Evolutionary conservation across 2,888 invertebrate species (phyloP).

Genomic region (Synergus gifuensis): DNA sequence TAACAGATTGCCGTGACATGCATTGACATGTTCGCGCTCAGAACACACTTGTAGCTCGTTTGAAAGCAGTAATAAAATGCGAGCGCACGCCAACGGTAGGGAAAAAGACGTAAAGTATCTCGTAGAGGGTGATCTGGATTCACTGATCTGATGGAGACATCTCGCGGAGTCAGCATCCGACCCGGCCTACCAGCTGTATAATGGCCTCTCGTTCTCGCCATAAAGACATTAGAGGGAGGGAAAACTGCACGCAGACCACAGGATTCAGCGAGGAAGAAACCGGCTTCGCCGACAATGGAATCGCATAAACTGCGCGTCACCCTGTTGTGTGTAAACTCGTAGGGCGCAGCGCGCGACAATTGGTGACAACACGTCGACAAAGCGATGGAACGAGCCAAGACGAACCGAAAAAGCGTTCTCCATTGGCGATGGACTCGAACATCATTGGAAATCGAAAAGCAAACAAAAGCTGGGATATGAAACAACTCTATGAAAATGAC

Average conservation of each 20-base stretch:
- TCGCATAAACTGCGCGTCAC: constrained; percentile 72
- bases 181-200: constrained; percentile 48
- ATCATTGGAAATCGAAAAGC: constrained; percentile 15
- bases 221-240: constrained; percentile 46
- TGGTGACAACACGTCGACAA: constrained; percentile 73
- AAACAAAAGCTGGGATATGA: not conserved
- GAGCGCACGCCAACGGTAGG: constrained; percentile 36
- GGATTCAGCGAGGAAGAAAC: constrained; percentile 51
- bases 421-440: constrained; percentile 56
- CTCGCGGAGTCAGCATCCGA: constrained; percentile 51
- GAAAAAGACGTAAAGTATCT: constrained; percentile 27
- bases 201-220: constrained; percentile 51
- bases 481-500: not conserved
- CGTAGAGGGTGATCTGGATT: constrained; percentile 24
- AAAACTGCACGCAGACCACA: constrained; percentile 46
- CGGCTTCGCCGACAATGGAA: constrained; percentile 66
- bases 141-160: constrained; percentile 52
- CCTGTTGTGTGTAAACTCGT: constrained; percentile 75
- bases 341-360: constrained; percentile 72
- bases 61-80: constrained; percentile 39
- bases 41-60: constrained; percentile 20
- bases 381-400: constrained; percentile 59
- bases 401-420: constrained; percentile 51
- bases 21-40: not conserved
- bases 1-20: constrained; percentile 13